Evolutionary conservation across 2,113 vertebrate species (phyloP), one percentile per base, ranked within the genome.

Genomic region (Halichoeres trimaculatus): DNA sequence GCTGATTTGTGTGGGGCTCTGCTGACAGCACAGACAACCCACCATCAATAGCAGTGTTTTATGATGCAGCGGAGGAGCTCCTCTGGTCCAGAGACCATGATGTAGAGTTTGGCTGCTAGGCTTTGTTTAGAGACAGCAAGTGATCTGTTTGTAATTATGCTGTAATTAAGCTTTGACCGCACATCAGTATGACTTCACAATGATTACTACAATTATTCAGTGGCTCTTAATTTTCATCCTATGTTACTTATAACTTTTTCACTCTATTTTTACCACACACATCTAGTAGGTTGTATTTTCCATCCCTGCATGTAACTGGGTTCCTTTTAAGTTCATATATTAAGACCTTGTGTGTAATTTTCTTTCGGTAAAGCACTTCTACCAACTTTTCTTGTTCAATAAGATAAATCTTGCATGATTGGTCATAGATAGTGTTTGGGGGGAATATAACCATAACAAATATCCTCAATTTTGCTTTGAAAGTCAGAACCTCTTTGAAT

Each of bases 21-120:
- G 74, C 36, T 57, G 55, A 78, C 57, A 36, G 58, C 60, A 40
- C 61, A 34, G 38, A 56, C 55, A 67, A 71, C 36, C 73, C 30
- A 60, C 47, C 48, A 62, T 87, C 66, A 74, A 71, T 76, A 63
- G 54, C 20, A 45, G 19, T 71, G 9, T 62, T 57, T 78, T 76
- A 77, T 38, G 54, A 10, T 26, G 43, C 8, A 8, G 24, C 17
- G n/a, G 60, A 76, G 41, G 35, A 52, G 79, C 65, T 66, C 4
- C 52, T 66, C 45, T 61, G 56, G 36, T 30, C 48, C 58, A 4
- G 11, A 26, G 26, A 52, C 36, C 36, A n/a, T 16, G 30, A 41
- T 54, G 40, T 13, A 34, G 10, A 24, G 17, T 30, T 24, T 16
- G n/a, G 20, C 40, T 40, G 8, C 23, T 11, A n/a, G 12, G 43